phyloP scores from a whole-genome alignment of 2,888 invertebrate genomes.

The Plusia festucae region DNA sequence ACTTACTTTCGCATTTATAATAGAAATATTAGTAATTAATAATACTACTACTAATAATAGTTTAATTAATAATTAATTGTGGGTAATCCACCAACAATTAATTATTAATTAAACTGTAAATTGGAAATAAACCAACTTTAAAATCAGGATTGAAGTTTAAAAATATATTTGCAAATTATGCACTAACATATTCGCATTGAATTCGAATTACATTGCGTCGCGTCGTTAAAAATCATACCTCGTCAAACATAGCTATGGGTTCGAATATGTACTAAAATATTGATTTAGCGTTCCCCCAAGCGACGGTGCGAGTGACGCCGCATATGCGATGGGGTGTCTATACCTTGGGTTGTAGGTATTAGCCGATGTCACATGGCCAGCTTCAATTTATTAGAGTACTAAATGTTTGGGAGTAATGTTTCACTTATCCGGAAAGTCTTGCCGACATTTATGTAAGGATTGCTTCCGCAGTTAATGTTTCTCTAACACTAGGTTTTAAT shows the following conservation, averaged over 20 bases:
- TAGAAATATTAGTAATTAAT: too few relatives aligned
- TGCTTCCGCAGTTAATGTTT: not conserved
- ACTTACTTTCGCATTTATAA: too few relatives aligned
- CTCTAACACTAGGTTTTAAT: not conserved
- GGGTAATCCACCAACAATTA: too few relatives aligned
- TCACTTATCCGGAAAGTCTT: not conserved
- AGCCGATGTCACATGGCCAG: slow-evolving; percentile 3
- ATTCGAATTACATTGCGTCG: too few relatives aligned
- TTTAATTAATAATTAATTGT: too few relatives aligned
- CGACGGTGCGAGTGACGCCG: not conserved
- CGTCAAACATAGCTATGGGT: not conserved
- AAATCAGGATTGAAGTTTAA: too few relatives aligned
- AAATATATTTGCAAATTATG: too few relatives aligned
- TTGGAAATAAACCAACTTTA: too few relatives aligned
- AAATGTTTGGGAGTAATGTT: not conserved
- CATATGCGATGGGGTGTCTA: not conserved
- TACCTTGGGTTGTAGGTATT: not conserved
- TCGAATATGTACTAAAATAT: not conserved
- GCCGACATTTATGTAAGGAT: not conserved
- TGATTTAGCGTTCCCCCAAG: not conserved
- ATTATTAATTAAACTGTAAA: too few relatives aligned
- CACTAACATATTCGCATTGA: too few relatives aligned
- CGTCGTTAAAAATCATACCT: not conserved
- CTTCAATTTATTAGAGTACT: slow-evolving; percentile 14
- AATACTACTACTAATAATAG: too few relatives aligned